phyloP scores from a whole-genome alignment of 2,888 invertebrate species.

The Cinara cedri region DNA sequence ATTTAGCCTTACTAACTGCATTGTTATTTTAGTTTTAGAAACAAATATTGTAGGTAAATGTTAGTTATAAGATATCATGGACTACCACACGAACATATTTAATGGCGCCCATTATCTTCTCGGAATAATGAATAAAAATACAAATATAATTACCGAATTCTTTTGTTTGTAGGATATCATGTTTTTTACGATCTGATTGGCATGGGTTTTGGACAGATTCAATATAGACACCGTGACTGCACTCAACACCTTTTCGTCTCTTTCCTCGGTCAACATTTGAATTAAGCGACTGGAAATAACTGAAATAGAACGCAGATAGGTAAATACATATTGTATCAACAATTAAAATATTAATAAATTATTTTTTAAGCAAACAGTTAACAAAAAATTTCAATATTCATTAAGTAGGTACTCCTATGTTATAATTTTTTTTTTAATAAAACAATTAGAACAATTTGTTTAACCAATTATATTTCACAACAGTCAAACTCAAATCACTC shows the following conservation, averaged over 20 bases:
- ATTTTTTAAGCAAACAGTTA: background rate
- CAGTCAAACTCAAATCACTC: too few species aligned
- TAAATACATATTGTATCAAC: background rate
- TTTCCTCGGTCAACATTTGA: slow-evolving; percentile 47
- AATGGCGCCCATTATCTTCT: too few species aligned
- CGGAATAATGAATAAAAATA: too few species aligned
- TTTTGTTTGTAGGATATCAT: slow-evolving; percentile 47
- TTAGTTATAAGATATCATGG: too few species aligned
- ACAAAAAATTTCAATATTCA: background rate
- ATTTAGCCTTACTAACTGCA: too few species aligned
- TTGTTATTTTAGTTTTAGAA: too few species aligned
- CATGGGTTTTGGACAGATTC: slow-evolving; percentile 32
- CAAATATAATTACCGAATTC: slow-evolving; percentile 46
- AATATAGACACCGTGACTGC: slow-evolving; percentile 26
- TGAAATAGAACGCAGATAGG: background rate
- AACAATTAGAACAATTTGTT: background rate
- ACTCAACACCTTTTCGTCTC: slow-evolving; percentile 46
- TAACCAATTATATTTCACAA: too few species aligned
- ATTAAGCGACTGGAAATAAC: slow-evolving; percentile 39
- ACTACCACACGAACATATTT: too few species aligned
- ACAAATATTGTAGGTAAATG: too few species aligned
- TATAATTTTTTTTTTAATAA: background rate
- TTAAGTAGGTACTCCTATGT: too few species aligned
- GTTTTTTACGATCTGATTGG: slow-evolving; percentile 42
- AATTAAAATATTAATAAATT: background rate